Base-by-base conservation (phyloP, 2,797 vertebrate species). In the Xiphophorus birchmanni region DNA sequence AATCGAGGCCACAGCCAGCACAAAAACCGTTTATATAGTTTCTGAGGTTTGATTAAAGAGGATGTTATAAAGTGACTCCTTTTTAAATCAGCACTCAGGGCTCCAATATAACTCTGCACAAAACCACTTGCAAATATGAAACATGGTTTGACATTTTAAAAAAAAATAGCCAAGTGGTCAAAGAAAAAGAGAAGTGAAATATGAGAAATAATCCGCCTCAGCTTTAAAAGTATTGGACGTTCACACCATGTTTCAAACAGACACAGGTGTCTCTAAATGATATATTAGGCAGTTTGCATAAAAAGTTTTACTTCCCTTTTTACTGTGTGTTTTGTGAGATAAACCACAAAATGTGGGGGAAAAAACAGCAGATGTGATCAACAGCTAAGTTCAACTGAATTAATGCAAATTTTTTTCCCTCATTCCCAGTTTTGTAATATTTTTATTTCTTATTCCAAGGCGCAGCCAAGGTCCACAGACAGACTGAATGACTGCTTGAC, bases 181-280 rank as follows among this genome's bases (percentile, higher is more conserved):
- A 0, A 4, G 54, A 29, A 88, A 94, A 90, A n/a, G 71, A 85
- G 89, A 94, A 93, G 88, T 89, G 90, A 89, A 69, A 90, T 29
- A 10, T 11, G 10, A 37, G 58, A 0, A 82, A n/a, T 8, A 18
- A 75, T 54, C 21, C 77, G 29, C 44, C 13, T 72, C 67, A 80
- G 32, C 29, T 69, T 37, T 67, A 17, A 81, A 77, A 80, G 42
- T 60, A 50, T 0, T 9, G 1, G 45, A 13, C 26, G 73, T 35
- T n/a, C 3, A 48, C 0, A 0, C 1, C 54, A 71, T 18, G 12
- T 1, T 12, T 58, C 3, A 6, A 8, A 23, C 4, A 15, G 8
- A 65, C 2, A 74, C 90, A 92, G 89, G 69, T 92, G 93, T 80
- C 44, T 2, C 35, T 58, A 45, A 63, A 67, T 26, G 50, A 77